Evolutionary conservation across 2,888 invertebrate genomes (phyloP).

Genomic region (Tachystola acroxantha): DNA sequence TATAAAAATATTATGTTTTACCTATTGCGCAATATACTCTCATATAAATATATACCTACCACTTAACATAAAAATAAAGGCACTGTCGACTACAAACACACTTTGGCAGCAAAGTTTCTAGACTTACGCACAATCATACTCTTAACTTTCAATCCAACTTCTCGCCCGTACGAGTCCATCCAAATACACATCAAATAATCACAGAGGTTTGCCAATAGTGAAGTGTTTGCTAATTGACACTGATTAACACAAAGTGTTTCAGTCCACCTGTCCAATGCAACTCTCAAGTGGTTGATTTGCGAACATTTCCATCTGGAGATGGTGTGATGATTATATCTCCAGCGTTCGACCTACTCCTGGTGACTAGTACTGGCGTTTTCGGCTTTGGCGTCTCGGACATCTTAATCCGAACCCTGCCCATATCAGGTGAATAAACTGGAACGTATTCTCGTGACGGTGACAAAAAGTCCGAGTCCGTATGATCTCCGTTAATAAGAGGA

Average conservation of each 20-base stretch:
- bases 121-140: constrained; percentile 47
- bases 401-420: constrained; percentile 88
- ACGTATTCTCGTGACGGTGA: constrained; percentile 67
- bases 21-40: constrained; percentile 67
- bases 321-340: constrained; percentile 87
- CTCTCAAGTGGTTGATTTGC: constrained; percentile 69
- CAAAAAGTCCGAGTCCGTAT: constrained; percentile 57
- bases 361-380: constrained; percentile 89
- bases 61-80: constrained; percentile 66
- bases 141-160: constrained; percentile 44
- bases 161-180: constrained; percentile 39
- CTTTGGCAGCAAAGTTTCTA: constrained; percentile 75
- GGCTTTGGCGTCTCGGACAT: constrained; percentile 87
- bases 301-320: constrained; percentile 50
- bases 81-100: constrained; percentile 79
- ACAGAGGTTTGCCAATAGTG: constrained; percentile 73
- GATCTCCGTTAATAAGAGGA: constrained; percentile 68
- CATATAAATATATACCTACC: constrained; percentile 69
- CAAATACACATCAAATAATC: constrained; percentile 59
- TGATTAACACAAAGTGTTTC: constrained; percentile 52
- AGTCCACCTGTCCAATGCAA: constrained; percentile 36
- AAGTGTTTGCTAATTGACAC: constrained; percentile 69
- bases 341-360: constrained; percentile 85
- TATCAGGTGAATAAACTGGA: constrained; percentile 81
- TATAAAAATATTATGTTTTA: constrained; percentile 70